A percentile compares a stretch with the other conserved stretches of the same genome.
Conservation (phyloP, 2,888 invertebrate species). For the Tenodera sinensis region DNA sequence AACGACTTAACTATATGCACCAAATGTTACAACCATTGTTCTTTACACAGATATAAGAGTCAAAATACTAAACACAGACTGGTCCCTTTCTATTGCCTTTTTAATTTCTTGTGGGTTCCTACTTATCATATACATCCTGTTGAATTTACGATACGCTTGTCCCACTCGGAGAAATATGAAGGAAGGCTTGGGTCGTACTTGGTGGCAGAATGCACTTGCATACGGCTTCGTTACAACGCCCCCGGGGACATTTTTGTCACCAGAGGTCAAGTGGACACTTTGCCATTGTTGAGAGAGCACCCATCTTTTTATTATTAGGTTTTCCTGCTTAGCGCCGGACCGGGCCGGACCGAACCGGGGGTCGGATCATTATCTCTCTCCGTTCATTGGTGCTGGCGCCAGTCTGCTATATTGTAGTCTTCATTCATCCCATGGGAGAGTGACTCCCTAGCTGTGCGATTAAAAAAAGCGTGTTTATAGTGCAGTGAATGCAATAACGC, state of each 20-base stretch:
- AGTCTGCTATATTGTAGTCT: neutral
- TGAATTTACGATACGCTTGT: too few species aligned
- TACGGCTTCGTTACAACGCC: neutral
- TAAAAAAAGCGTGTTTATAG: neutral
- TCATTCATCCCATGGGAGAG: neutral
- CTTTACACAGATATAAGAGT: too few species aligned
- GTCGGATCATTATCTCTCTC: constrained; percentile 8
- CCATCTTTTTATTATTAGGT: constrained; percentile 16
- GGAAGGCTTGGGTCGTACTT: too few species aligned
- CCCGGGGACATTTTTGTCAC: neutral
- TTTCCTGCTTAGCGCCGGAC: constrained; percentile 13
- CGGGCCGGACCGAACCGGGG: neutral
- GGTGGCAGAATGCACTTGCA: neutral
- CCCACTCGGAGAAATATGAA: too few species aligned
- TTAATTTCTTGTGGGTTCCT: too few species aligned
- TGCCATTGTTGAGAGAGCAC: neutral
- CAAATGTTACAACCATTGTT: too few species aligned
- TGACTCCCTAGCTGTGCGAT: neutral
- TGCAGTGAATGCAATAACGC: neutral
- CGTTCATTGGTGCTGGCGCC: constrained; percentile 10
- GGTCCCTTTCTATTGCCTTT: too few species aligned
- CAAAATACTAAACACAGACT: too few species aligned
- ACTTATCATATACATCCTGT: too few species aligned
- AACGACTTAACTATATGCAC: too few species aligned
- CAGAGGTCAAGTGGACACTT: neutral